These are phyloP conservation scores for Parnassius apollo DNA, from an alignment of 2,888 invertebrate genomes.

Conservation along the genomic window DNA sequence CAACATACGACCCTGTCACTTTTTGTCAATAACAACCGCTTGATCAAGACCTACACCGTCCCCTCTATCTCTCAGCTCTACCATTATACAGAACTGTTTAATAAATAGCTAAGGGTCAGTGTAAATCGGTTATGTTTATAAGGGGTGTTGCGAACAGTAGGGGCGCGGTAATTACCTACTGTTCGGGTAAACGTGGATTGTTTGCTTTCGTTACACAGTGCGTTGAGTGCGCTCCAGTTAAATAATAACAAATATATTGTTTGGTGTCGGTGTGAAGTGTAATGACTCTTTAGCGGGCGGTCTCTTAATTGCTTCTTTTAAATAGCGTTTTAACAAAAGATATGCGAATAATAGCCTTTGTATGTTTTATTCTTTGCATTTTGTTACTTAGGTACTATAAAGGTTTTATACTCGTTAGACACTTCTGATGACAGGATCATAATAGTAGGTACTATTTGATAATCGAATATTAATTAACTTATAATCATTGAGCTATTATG, in stretches of 20 bases:
- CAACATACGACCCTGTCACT: conserved; percentile 49
- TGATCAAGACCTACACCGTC: conserved; percentile 35
- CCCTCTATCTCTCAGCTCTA: conserved; percentile 29
- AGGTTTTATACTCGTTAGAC: not conserved
- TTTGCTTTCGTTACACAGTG: conserved; percentile 54
- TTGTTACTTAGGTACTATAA: not conserved
- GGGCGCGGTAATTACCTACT: conserved; percentile 66
- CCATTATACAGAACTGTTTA: conserved; percentile 30
- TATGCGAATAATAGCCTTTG: conserved; percentile 31
- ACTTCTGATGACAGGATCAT: not conserved
- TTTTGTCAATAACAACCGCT: conserved; percentile 39
- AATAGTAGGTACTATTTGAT: too few species aligned
- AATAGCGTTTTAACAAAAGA: conserved; percentile 22
- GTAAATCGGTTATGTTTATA: conserved; percentile 43
- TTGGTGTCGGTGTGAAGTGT: conserved; percentile 48
- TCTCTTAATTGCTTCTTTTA: conserved; percentile 56
- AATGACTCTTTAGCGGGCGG: conserved; percentile 52
- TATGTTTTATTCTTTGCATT: conserved; percentile 21
- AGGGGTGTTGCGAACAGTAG: conserved; percentile 53
- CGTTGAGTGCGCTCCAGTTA: conserved; percentile 50
- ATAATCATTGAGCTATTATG: too few species aligned
- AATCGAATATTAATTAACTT: too few species aligned
- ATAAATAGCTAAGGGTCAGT: conserved; percentile 43
- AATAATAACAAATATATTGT: conserved; percentile 72
- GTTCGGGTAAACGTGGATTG: conserved; percentile 56